Base-by-base conservation (phyloP, 2,113 vertebrate species). In the Microcebus lehilahytsara region DNA sequence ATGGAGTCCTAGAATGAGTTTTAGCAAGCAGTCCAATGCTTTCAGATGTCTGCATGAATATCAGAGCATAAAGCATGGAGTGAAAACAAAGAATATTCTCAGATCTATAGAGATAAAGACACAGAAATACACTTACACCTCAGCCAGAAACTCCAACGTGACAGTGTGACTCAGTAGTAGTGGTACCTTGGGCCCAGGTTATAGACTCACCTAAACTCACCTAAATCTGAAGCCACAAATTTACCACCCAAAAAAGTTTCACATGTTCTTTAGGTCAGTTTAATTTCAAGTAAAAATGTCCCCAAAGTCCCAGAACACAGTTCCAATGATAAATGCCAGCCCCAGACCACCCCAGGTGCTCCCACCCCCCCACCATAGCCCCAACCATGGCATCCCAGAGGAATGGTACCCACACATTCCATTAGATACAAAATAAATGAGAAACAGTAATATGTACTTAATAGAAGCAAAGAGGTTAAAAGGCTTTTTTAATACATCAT, bases 181-280 rank as follows among this genome's bases (percentile, higher is more conserved):
- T 81, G 46, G 92, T 78, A 95, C 66, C 34, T 81, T 95, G 62
- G 86, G 56, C 83, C 96, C 87, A 5, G 22, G 74, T 93, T 16
- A 98, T 0, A 94, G 53, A 58, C 78, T 96, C 88, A 98, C 97
- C 97, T 98, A 98, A 97, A 98, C 98, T 98, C 97, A 98, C 96
- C 98, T 98, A 98, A 98, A 98, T 95, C 97, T 81, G 95, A 96
- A 91, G 93, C 96, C 85, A 96, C 25, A 89, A 37, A 46, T 91
- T 93, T 93, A 96, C 94, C 53, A 94, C 67, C 85, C 94, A 91
- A 89, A 96, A 34, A 37, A 84, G 49, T 92, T 95, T 94, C 42
- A 90, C 37, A 37, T 34, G 51, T 91, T 84, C 75, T 96, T 91
- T 89, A 85, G 10, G 34, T 97, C 75, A 96, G 34, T 83, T 93